Conservation (phyloP, 2,113 vertebrate species). For the Cercopithecus mona region DNA sequence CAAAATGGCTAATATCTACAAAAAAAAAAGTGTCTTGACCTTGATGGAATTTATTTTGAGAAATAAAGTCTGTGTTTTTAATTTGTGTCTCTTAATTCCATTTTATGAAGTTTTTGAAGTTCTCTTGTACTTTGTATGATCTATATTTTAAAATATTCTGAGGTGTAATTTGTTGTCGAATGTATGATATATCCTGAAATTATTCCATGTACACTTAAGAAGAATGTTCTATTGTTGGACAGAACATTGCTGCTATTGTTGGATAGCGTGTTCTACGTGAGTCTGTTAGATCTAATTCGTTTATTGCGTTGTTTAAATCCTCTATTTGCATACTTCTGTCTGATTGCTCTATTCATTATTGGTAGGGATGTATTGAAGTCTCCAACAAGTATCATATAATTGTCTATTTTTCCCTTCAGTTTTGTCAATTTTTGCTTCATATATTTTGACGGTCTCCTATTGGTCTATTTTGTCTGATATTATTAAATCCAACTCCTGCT, state of each 20-base stretch:
- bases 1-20: no score
- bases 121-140: not conserved
- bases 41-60: no score
- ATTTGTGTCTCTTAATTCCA: no score
- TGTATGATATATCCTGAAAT: not conserved
- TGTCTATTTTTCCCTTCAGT: not conserved
- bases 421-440: not conserved
- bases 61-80: no score
- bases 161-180: not conserved
- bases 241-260: not conserved
- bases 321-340: not conserved
- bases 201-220: not conserved
- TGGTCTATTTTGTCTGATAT: not conserved
- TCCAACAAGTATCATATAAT: not conserved
- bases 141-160: not conserved
- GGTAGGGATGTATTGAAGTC: not conserved
- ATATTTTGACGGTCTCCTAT: not conserved
- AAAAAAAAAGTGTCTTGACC: no score
- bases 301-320: not conserved
- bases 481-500: not conserved
- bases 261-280: not conserved
- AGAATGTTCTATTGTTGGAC: not conserved
- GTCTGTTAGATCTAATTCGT: not conserved
- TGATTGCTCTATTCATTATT: not conserved
- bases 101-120: no score